phyloP scores from a whole-genome alignment of 2,797 vertebrate species.

The Artibeus jamaicensis region DNA sequence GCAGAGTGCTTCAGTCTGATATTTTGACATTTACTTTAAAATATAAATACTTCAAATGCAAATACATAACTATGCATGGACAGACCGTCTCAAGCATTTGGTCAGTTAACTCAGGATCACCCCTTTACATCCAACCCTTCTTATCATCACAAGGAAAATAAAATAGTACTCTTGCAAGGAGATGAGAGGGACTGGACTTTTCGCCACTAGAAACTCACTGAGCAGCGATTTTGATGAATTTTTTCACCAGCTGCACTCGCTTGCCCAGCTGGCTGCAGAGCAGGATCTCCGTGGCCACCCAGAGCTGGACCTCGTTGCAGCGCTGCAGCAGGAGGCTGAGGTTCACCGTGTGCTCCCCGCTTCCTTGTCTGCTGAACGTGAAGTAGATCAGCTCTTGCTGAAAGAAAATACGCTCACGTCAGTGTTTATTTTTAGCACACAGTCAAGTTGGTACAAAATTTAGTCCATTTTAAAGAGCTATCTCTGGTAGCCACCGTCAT shows the following conservation, averaged over 20 bases:
- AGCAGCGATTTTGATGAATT: constrained; percentile 98
- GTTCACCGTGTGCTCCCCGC: constrained; percentile 87
- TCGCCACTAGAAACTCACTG: constrained; percentile 88
- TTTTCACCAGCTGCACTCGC: constrained; percentile 97
- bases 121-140: not conserved
- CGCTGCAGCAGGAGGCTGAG: constrained; percentile 95
- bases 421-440: not conserved
- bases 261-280: constrained; percentile 93
- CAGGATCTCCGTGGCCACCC: constrained; percentile 97
- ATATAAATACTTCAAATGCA: constrained; percentile 14
- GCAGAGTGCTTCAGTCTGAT: not conserved
- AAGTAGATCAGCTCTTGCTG: constrained; percentile 99
- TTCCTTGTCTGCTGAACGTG: constrained; percentile 92
- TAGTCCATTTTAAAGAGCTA: not conserved
- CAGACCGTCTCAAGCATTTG: constrained; percentile 12
- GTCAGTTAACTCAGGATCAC: not conserved
- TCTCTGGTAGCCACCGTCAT: not conserved
- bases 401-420: constrained; percentile 55
- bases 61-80: constrained; percentile 50
- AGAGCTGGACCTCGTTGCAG: constrained; percentile 96
- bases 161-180: not conserved
- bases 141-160: not conserved
- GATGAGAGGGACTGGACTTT: not conserved
- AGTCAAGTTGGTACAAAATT: not conserved
- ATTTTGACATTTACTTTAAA: constrained; percentile 41